Percentiles rank a stretch among this genome's conserved stretches.
phyloP scores from a whole-genome alignment of 1,140 invertebrate species.

The Philopotamus ludificatus region DNA sequence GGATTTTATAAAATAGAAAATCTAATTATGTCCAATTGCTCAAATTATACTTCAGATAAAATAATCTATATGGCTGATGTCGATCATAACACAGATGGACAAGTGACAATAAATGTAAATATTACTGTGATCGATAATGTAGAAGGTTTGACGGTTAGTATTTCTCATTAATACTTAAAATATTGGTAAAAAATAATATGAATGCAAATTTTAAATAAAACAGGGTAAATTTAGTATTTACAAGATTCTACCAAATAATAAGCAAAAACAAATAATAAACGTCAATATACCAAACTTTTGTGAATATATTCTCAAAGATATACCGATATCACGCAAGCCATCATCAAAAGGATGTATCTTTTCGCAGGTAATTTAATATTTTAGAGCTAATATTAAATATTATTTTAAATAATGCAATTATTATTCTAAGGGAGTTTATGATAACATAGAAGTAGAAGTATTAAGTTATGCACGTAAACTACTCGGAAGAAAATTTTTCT shows the following conservation, averaged over 20 bases:
- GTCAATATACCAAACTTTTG: constrained; percentile 13
- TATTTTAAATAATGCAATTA: constrained; percentile 1
- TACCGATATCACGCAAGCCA: not conserved
- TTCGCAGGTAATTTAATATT: not conserved
- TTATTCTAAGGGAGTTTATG: constrained; percentile 12
- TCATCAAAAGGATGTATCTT: not conserved
- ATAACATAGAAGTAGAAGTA: not conserved
- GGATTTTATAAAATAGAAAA: not conserved
- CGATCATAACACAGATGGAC: too few relatives aligned
- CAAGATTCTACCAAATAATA: not conserved
- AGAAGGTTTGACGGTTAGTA: too few relatives aligned
- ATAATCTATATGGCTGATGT: not conserved
- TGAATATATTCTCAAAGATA: constrained; percentile 8
- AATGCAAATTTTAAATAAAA: not conserved
- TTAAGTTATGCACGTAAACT: not conserved
- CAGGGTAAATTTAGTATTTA: constrained; percentile 7
- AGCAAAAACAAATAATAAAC: not conserved
- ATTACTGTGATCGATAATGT: too few relatives aligned
- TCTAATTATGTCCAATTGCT: not conserved
- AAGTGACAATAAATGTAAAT: too few relatives aligned
- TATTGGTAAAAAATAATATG: too few relatives aligned
- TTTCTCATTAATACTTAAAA: too few relatives aligned
- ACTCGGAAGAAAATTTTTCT: constrained; percentile 18
- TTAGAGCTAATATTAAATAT: not conserved
- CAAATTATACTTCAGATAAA: not conserved